These are phyloP conservation scores for Leguminivora glycinivorella DNA, from an alignment of 1,140 invertebrate species.

Conservation along the genomic window DNA sequence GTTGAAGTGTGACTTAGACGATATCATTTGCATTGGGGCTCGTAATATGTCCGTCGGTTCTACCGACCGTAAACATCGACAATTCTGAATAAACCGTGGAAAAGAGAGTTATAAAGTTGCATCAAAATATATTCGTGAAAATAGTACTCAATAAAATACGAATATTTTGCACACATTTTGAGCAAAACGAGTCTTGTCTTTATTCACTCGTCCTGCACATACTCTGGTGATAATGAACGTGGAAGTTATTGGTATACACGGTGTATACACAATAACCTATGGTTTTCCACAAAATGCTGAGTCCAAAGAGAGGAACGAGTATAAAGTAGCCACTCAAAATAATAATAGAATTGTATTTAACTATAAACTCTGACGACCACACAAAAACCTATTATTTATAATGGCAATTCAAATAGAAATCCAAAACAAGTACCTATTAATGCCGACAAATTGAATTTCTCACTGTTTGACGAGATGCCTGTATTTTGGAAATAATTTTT, in stretches of 20 bases:
- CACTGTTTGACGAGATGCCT: neutral
- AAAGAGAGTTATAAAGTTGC: neutral
- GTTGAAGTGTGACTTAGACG: too few relatives aligned
- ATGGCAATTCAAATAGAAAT: constrained; percentile 1
- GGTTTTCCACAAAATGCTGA: too few relatives aligned
- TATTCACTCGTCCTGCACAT: too few relatives aligned
- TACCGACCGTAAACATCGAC: constrained; percentile 1
- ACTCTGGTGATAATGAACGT: too few relatives aligned
- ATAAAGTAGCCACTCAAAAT: neutral
- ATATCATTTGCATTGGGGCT: too few relatives aligned
- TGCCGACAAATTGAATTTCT: constrained; percentile 8
- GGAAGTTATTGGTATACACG: too few relatives aligned
- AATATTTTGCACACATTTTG: neutral
- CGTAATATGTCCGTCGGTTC: constrained; percentile 11
- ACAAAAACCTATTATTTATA: constrained; percentile 18
- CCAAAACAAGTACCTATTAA: constrained; percentile 14
- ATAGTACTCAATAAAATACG: neutral
- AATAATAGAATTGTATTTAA: neutral
- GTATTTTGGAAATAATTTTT: constrained; percentile 14
- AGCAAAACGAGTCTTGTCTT: too few relatives aligned
- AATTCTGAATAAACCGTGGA: neutral
- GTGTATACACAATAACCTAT: too few relatives aligned
- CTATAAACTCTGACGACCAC: neutral
- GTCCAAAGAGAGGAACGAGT: too few relatives aligned
- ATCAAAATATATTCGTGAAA: neutral